A percentile compares a stretch with the other conserved stretches of the same genome.
Evolutionary conservation across 2,797 vertebrate genomes (phyloP).

Genomic region (Pseudochaenichthys georgianus): DNA sequence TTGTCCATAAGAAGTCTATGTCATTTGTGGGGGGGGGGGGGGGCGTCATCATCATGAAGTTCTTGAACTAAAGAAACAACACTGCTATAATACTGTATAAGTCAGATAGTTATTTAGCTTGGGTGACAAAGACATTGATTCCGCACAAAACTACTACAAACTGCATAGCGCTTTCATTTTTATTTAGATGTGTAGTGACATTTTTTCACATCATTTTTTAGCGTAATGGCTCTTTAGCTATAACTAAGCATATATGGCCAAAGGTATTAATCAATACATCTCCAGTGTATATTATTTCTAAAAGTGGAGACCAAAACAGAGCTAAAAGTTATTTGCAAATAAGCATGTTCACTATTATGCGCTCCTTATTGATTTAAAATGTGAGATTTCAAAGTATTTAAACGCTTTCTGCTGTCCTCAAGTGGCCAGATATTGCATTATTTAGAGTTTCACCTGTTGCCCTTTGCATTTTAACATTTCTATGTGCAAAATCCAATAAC

Average conservation of each 20-base stretch:
- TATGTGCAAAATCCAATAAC: background rate
- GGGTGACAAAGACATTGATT: conserved; percentile 27
- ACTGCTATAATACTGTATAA: conserved; percentile 18
- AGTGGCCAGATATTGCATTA: background rate
- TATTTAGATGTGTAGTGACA: too few relatives aligned
- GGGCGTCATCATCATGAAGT: background rate
- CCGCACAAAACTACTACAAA: too few relatives aligned
- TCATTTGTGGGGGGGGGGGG: background rate
- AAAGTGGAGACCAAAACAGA: too few relatives aligned
- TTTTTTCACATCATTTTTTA: background rate
- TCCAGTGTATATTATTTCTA: too few relatives aligned
- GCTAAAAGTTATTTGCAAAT: too few relatives aligned
- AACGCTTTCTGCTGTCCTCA: background rate
- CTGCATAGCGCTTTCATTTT: too few relatives aligned
- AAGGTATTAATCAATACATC: too few relatives aligned
- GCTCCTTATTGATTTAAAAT: background rate
- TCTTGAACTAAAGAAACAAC: conserved; percentile 28
- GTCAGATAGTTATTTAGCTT: conserved; percentile 41
- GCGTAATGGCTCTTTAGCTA: background rate
- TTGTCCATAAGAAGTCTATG: background rate
- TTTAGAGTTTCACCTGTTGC: background rate
- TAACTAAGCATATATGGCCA: too few relatives aligned
- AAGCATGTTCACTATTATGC: background rate
- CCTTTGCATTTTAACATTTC: background rate
- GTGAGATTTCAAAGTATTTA: background rate